Evolutionary conservation across 2,113 vertebrate genomes (phyloP).

Genomic region (Neogobius melanostomus): DNA sequence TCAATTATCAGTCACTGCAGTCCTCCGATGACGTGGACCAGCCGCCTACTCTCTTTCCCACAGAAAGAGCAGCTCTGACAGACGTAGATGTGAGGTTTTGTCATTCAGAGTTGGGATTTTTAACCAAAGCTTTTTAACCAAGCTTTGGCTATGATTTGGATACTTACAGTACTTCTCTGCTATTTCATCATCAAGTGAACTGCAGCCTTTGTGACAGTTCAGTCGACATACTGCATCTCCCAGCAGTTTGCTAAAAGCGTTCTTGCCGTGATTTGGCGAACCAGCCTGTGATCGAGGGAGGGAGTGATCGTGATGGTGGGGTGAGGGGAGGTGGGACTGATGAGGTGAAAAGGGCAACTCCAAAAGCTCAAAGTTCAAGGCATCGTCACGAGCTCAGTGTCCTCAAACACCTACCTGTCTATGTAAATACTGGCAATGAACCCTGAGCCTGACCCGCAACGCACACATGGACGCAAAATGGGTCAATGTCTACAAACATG

Average conservation of each 20-base stretch:
- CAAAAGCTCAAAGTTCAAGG: slow-evolving; percentile 58
- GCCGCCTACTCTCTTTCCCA: too few relatives aligned
- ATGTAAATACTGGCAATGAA: slow-evolving; percentile 47
- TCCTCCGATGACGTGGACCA: too few relatives aligned
- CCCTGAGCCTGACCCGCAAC: slow-evolving; percentile 10
- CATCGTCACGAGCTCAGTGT: slow-evolving; percentile 2
- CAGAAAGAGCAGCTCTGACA: too few relatives aligned
- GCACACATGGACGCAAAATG: slow-evolving; percentile 10
- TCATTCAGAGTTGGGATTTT: slow-evolving; percentile 61
- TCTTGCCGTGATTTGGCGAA: too few relatives aligned
- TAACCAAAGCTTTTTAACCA: too few relatives aligned
- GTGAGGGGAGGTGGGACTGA: slow-evolving; percentile 28
- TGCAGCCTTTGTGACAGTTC: too few relatives aligned
- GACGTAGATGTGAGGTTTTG: too few relatives aligned
- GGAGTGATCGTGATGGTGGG: background rate
- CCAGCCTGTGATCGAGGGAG: too few relatives aligned
- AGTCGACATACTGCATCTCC: too few relatives aligned
- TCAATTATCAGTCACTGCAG: too few relatives aligned
- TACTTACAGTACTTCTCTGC: background rate
- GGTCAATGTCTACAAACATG: background rate
- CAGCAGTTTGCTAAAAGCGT: too few relatives aligned
- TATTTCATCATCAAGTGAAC: background rate
- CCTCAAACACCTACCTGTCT: slow-evolving; percentile 57
- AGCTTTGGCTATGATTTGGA: too few relatives aligned
- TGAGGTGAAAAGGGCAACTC: slow-evolving; percentile 7